Evolutionary conservation across 1,140 invertebrate genomes (phyloP), one percentile per base, ranked within the genome.

Genomic region (Goniozus legneri): DNA sequence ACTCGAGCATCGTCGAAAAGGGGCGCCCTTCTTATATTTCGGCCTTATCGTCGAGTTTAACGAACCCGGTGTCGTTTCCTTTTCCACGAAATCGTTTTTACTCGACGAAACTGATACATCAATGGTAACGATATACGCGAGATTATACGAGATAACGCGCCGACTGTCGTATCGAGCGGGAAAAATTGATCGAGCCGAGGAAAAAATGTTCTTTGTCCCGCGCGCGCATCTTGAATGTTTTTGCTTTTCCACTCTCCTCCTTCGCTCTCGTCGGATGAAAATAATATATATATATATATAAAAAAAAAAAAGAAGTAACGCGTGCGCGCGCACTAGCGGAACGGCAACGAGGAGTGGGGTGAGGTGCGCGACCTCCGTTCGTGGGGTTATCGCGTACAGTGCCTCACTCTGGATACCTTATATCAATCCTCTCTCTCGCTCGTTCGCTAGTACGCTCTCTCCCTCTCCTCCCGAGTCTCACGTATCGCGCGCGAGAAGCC

Each of bases 361-460:
- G 58, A 60, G 56, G 51, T 61, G 58, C 56, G 58, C 52, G 65
- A 71, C 68, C 70, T 54, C 44, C 15, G n/a, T n/a, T n/a, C n/a
- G n/a, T n/a, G n/a, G 57, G 70, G 67, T 73, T 73, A 73, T 73
- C 69, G n/a, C n/a, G n/a, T n/a, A n/a, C n/a, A 56, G 35, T 49
- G 54, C 44, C 57, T 58, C 62, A 56, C 56, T 45, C 47, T 27
- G 54, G 40, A 52, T 65, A 67, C 41, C 68, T 67, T 71, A 71
- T 59, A 71, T 69, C 50, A 65, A 62, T 67, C 53, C 56, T 58
- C 63, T 51, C 56, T 67, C n/a, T n/a, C n/a, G n/a, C n/a, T n/a
- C n/a, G n/a, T n/a, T n/a, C n/a, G n/a, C n/a, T n/a, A n/a, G n/a
- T n/a, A n/a, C n/a, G n/a, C n/a, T n/a, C n/a, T n/a, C n/a, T n/a